A percentile compares a stretch with the other conserved stretches of the same genome.
These are phyloP conservation scores for Babylonia areolata DNA, from an alignment of 1,140 invertebrate species.

Conservation along the genomic window DNA sequence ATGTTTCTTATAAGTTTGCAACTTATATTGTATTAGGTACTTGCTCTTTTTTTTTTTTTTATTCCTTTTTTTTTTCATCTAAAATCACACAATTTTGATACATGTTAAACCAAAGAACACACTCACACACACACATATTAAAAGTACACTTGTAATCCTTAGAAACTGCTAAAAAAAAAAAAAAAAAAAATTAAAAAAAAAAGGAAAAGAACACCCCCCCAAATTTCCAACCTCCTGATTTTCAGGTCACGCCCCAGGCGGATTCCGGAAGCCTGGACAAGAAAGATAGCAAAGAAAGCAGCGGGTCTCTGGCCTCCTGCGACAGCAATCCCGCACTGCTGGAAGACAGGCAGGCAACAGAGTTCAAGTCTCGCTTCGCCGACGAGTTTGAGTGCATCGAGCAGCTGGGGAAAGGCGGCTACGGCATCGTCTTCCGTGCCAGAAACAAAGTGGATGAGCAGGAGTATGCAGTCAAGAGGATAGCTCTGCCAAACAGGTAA, in stretches of 20 bases:
- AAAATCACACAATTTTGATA: too few species aligned
- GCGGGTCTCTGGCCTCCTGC: neutral
- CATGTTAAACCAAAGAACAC: too few species aligned
- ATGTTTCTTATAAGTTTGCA: too few species aligned
- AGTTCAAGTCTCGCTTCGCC: constrained; percentile 80
- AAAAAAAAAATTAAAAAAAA: too few species aligned
- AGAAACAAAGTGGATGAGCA: constrained; percentile 96
- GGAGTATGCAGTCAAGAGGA: constrained; percentile 96
- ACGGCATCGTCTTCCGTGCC: constrained; percentile 97
- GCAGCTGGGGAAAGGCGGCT: constrained; percentile 94
- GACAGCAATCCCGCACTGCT: constrained; percentile 7
- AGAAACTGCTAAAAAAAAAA: too few species aligned
- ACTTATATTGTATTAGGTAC: too few species aligned
- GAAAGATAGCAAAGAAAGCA: constrained; percentile 27
- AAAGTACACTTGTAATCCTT: too few species aligned
- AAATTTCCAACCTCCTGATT: too few species aligned
- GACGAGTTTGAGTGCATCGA: constrained; percentile 90
- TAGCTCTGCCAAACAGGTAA: constrained; percentile 89
- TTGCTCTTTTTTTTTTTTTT: too few species aligned
- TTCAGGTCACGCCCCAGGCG: neutral
- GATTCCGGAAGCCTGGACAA: neutral
- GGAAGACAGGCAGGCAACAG: constrained; percentile 24
- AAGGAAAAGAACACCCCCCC: too few species aligned
- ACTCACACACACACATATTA: too few species aligned
- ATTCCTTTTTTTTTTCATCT: too few species aligned